Percentiles rank a stretch among this genome's conserved stretches.
Conservation (phyloP, 2,888 invertebrate species). For the Euzophera pinguis region DNA sequence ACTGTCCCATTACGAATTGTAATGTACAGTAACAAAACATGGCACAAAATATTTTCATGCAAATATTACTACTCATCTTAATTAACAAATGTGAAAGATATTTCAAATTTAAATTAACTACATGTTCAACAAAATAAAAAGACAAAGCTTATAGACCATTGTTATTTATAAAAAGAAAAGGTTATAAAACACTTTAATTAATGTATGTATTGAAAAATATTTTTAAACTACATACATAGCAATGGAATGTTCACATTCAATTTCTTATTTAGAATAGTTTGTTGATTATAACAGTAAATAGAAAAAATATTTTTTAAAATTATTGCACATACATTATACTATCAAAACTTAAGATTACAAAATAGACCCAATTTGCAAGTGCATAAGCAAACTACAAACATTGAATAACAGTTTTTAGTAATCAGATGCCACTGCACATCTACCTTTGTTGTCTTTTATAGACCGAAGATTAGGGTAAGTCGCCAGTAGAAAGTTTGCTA, state of each 20-base stretch:
- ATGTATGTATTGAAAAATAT: too few species aligned
- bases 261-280: not conserved
- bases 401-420: not conserved
- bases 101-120: too few species aligned
- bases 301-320: not conserved
- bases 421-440: conserved; percentile 43
- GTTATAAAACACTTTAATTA: too few species aligned
- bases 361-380: not conserved
- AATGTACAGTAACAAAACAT: too few species aligned
- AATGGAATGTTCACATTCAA: conserved; percentile 1
- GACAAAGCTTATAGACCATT: too few species aligned
- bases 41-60: too few species aligned
- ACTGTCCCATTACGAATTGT: too few species aligned
- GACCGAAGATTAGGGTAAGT: conserved; percentile 49
- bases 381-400: too few species aligned
- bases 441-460: conserved; percentile 63
- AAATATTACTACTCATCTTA: too few species aligned
- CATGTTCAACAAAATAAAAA: too few species aligned
- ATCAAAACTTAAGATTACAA: not conserved
- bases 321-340: not conserved
- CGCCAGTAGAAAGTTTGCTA: conserved; percentile 61
- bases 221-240: not conserved
- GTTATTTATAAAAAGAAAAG: too few species aligned
- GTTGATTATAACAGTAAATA: not conserved
- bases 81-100: too few species aligned